These are phyloP conservation scores for Scomber scombrus DNA, from an alignment of 2,113 vertebrate species.

Conservation along the genomic window DNA sequence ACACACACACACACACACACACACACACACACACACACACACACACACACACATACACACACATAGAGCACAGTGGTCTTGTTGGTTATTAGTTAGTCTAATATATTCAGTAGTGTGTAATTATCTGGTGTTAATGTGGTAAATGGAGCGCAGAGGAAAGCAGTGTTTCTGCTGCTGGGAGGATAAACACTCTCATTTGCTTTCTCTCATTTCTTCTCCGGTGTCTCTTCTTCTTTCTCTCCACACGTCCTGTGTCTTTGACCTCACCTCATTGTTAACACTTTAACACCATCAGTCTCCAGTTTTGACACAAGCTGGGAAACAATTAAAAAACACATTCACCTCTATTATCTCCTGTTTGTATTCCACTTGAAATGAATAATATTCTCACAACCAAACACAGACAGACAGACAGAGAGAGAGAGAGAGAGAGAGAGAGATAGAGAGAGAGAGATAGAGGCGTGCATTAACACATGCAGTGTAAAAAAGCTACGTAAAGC, in stretches of 20 bases:
- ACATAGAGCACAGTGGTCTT: constrained; percentile 1
- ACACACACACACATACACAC: constrained; percentile 30
- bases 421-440: too few relatives aligned
- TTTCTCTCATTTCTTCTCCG: constrained; percentile 6
- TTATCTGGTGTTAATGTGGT: constrained; percentile 75
- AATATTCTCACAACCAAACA: not conserved
- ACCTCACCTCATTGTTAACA: not conserved
- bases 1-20: constrained; percentile 32
- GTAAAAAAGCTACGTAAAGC: too few relatives aligned
- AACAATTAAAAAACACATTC: constrained; percentile 84
- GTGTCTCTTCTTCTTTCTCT: constrained; percentile 4
- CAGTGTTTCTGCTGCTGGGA: constrained; percentile 45
- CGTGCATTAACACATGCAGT: too few relatives aligned
- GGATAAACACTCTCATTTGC: constrained; percentile 43
- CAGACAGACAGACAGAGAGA: too few relatives aligned
- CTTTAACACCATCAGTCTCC: not conserved
- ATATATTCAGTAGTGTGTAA: constrained; percentile 75
- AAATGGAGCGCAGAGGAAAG: constrained; percentile 67
- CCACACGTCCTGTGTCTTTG: not conserved
- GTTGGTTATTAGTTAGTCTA: constrained; percentile 73
- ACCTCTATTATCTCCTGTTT: constrained; percentile 51
- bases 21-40: constrained; percentile 10
- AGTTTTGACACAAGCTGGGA: constrained; percentile 57
- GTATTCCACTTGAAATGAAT: not conserved
- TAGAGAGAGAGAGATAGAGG: too few relatives aligned